Conservation (phyloP, 2,113 vertebrate species). For the Equus quagga region DNA sequence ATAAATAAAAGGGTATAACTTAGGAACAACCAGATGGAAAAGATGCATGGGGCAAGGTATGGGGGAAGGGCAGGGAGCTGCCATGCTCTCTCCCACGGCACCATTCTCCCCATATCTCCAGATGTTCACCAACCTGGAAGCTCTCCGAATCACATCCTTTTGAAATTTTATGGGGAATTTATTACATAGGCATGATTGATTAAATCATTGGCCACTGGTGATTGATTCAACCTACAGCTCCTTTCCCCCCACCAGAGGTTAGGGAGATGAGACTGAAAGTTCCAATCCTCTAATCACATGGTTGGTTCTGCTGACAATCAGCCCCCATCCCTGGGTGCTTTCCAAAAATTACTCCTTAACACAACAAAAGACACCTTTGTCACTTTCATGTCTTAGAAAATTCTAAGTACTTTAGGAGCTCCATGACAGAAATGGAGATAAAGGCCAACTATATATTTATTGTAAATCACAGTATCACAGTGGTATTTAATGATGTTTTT, state of each 20-base stretch:
- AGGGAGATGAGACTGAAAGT: background rate
- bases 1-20: background rate
- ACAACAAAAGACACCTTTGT: background rate
- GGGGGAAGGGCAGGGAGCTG: background rate
- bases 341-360: background rate
- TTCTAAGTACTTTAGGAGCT: background rate
- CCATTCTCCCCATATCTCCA: background rate
- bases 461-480: background rate
- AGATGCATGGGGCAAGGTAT: background rate
- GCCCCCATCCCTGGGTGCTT: no score
- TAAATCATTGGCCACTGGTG: background rate
- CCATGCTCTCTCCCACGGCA: background rate
- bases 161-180: background rate
- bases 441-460: background rate
- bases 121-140: background rate
- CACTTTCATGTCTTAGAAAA: background rate
- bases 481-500: background rate
- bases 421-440: background rate
- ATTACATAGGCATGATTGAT: background rate
- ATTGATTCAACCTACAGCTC: background rate
- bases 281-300: background rate
- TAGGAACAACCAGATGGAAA: background rate
- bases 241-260: background rate
- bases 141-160: background rate
- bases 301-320: background rate